Evolutionary conservation across 2,797 vertebrate species (phyloP).

Genomic region (Sylvilagus floridanus): DNA sequence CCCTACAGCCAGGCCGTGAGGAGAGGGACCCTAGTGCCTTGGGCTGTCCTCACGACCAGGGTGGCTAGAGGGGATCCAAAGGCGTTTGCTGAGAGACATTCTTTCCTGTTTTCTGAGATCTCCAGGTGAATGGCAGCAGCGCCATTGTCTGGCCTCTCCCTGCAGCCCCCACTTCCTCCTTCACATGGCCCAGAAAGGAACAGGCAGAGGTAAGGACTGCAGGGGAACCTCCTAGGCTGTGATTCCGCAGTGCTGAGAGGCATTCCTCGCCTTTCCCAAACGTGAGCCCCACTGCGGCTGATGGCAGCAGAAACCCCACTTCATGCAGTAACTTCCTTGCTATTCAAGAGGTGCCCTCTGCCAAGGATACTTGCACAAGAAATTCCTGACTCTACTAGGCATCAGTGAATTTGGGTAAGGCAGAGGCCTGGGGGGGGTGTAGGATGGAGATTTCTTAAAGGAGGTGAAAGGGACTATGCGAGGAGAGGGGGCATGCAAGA

Average conservation of each 20-base stretch:
- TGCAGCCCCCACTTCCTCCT: background rate
- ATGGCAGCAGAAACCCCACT: background rate
- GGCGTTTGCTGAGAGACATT: background rate
- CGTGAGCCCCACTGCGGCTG: background rate
- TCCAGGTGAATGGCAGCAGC: background rate
- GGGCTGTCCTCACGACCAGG: background rate
- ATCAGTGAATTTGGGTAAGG: background rate
- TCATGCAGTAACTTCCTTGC: background rate
- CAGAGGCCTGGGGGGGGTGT: background rate
- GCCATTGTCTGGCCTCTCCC: background rate
- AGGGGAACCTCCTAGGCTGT: background rate
- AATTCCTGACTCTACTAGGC: background rate
- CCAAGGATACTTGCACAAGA: slow-evolving; percentile 18
- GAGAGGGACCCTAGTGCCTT: background rate
- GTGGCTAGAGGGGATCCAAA: background rate
- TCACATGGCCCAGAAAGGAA: background rate
- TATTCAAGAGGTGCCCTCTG: background rate
- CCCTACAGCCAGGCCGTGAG: background rate
- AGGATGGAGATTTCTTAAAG: background rate
- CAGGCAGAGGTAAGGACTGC: too few species aligned
- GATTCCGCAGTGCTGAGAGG: background rate
- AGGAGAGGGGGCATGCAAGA: background rate
- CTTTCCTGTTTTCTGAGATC: background rate
- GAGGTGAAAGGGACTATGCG: background rate
- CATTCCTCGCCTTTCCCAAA: background rate